Conservation (phyloP, 2,113 vertebrate genomes). For the Bubalus kerabau region DNA sequence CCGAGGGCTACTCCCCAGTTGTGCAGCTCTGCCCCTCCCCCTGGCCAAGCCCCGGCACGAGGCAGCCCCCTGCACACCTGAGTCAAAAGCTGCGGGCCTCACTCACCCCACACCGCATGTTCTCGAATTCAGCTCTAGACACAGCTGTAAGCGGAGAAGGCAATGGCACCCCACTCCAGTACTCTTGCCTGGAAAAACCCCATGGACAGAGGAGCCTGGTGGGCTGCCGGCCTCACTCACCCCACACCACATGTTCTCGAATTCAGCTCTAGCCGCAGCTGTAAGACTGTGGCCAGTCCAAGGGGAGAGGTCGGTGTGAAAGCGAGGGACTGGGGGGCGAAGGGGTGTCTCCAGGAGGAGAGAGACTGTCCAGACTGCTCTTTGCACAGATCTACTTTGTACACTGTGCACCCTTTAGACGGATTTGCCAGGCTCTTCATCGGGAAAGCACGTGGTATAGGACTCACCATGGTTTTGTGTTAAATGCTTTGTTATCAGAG, state of each 20-base stretch:
- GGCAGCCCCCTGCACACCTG: fast-evolving
- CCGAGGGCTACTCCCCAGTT: fast-evolving
- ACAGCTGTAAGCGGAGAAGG: background rate
- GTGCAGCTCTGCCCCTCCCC: background rate
- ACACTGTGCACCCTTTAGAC: fast-evolving
- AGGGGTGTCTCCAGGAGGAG: no score
- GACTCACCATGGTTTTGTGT: background rate
- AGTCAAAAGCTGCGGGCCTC: background rate
- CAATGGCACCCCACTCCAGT: no score
- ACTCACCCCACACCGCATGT: background rate
- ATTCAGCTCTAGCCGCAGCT: no score
- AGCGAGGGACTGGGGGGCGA: fast-evolving
- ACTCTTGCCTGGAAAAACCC: no score
- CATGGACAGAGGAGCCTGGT: no score
- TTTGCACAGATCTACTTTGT: background rate
- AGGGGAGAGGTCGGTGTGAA: background rate
- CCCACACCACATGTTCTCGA: background rate
- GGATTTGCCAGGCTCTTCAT: fast-evolving
- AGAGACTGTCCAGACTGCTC: fast-evolving
- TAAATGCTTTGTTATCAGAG: background rate
- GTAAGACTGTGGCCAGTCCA: background rate
- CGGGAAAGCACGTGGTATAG: fast-evolving
- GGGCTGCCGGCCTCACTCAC: no score
- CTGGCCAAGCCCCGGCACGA: fast-evolving
- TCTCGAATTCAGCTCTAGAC: background rate